Evolutionary conservation across 2,888 invertebrate genomes (phyloP).

Genomic region (Deilephila elpenor): DNA sequence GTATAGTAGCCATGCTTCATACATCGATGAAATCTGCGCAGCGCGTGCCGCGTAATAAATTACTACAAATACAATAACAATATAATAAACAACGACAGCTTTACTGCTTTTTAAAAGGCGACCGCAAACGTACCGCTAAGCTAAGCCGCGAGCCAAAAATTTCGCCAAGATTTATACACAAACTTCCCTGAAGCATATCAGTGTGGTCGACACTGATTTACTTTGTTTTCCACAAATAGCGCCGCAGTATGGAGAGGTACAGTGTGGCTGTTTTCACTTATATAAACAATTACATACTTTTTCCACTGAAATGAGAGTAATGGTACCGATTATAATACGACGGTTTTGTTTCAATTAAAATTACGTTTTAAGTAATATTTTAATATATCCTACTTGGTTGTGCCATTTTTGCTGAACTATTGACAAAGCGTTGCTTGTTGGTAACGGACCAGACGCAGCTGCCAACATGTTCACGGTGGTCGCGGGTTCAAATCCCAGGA

Average conservation of each 20-base stretch:
- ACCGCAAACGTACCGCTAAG: slow-evolving; percentile 13
- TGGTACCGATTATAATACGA: too few relatives aligned
- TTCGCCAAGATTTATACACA: slow-evolving; percentile 40
- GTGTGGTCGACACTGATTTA: slow-evolving; percentile 40
- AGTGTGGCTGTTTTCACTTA: background rate
- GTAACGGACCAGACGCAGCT: too few relatives aligned
- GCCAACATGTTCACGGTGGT: too few relatives aligned
- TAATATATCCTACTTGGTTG: too few relatives aligned
- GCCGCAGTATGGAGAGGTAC: slow-evolving; percentile 8
- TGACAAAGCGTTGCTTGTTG: too few relatives aligned
- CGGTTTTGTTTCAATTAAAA: too few relatives aligned
- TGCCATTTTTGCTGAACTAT: too few relatives aligned
- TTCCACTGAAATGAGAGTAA: background rate
- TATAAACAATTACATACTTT: background rate
- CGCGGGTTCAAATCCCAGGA: too few relatives aligned
- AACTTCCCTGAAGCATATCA: slow-evolving; percentile 35
- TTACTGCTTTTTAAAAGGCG: slow-evolving; percentile 26
- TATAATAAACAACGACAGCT: slow-evolving; percentile 24
- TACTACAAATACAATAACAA: slow-evolving; percentile 27
- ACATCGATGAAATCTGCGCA: background rate
- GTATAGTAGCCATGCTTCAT: background rate
- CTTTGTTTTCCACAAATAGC: slow-evolving; percentile 35
- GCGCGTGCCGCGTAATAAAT: slow-evolving; percentile 16
- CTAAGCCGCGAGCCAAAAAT: slow-evolving; percentile 31
- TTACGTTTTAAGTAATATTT: too few relatives aligned